Base-by-base conservation (phyloP, 2,797 vertebrate species). In the Dendrocincla fuliginosa region DNA sequence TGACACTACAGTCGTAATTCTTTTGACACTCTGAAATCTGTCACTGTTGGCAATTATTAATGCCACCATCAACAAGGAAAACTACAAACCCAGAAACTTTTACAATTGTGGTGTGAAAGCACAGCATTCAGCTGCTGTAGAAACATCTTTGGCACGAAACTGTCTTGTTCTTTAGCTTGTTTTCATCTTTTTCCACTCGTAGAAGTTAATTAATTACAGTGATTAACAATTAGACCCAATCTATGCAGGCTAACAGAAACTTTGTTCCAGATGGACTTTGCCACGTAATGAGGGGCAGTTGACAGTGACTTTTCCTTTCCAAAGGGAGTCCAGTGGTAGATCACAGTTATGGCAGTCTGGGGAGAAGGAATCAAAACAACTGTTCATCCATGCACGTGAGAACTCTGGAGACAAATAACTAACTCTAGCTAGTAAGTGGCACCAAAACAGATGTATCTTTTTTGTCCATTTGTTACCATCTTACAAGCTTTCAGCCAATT, bases 1-100 rank as follows among this genome's bases (percentile, higher is more conserved):
- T 91, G 80, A 80, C 64, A 41, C 59, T 86, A 78, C 46, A 81
- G 88, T 73, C 59, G 28, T 63, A 82, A 87, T 94, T 94, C 86
- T 95, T 88, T 73, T 91, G 87, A 83, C 71, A 74, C 33, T 69
- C 64, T 74, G 52, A 95, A 91, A 52, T 69, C 80, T 67, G 47
- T 56, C 63, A 56, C 47, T 68, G 59, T 65, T 90, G 50, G 71
- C 94, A 94, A 63, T 91, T 89, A 76, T 74, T 89, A 81, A 73
- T 86, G 76, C 73, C 65, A 85, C 65, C 71, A 46, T 79, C 84
- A 78, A 69, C 75, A 88, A 79, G 63, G 75, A 60, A 89, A 79
- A 71, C 52, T 41, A 53, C 60, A 90, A 87, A 81, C 56, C 32
- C 37, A 42, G 69, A 23, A 89, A 78, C 65, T 84, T 87, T 49